Evolutionary conservation across 2,797 vertebrate species (phyloP).

Genomic region (Chaunax sp.): DNA sequence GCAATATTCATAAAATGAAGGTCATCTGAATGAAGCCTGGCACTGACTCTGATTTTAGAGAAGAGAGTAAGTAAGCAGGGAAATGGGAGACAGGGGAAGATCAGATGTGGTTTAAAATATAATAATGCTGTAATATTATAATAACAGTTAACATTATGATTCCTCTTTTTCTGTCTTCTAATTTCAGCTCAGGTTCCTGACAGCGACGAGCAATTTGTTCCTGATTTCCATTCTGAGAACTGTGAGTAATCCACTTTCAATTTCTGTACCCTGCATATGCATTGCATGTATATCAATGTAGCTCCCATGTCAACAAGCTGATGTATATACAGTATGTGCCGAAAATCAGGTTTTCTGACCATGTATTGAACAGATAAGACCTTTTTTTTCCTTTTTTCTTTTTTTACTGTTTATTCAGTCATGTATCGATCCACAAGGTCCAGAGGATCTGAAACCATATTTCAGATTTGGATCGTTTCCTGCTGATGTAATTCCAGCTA

Average conservation of each 20-base stretch:
- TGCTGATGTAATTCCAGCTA: background rate
- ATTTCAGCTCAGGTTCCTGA: slow-evolving; percentile 98
- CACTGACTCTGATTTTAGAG: slow-evolving; percentile 62
- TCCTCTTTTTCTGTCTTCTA: slow-evolving; percentile 32
- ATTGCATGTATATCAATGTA: background rate
- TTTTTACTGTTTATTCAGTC: background rate
- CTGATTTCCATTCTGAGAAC: slow-evolving; percentile 97
- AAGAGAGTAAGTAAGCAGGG: slow-evolving; percentile 9
- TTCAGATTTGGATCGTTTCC: slow-evolving; percentile 1
- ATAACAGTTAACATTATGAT: slow-evolving; percentile 23
- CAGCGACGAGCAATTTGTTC: slow-evolving; percentile 97
- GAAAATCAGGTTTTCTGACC: background rate
- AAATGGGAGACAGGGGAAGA: background rate
- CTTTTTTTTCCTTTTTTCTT: no score
- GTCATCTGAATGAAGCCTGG: slow-evolving; percentile 49
- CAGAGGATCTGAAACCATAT: background rate
- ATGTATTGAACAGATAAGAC: background rate
- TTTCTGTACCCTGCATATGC: slow-evolving; percentile 8
- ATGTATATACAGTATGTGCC: background rate
- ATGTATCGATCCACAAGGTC: background rate
- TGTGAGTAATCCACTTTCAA: slow-evolving; percentile 86
- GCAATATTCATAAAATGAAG: slow-evolving; percentile 65
- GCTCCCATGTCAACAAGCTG: background rate
- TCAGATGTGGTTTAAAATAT: slow-evolving; percentile 29
- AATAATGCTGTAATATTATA: slow-evolving; percentile 21